Evolutionary conservation across 2,113 vertebrate genomes (phyloP).

Genomic region (Octodon degus): DNA sequence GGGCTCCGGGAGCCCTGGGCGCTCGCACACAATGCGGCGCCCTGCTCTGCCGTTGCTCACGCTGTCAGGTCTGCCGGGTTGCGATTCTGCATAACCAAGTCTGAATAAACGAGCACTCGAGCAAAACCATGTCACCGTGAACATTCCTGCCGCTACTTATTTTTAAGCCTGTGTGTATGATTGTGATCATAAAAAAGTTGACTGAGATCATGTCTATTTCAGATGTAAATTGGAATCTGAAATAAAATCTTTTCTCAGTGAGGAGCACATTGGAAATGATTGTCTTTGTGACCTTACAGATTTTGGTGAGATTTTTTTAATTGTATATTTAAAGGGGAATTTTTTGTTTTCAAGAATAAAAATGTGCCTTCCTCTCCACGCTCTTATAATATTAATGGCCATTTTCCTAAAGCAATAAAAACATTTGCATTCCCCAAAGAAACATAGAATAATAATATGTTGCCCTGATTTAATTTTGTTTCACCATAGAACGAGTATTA

Average conservation of each 20-base stretch:
- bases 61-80: neutral
- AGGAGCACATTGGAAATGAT: conserved; percentile 79
- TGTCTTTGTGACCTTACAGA: conserved; percentile 82
- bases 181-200: conserved; percentile 35
- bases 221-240: conserved; percentile 91
- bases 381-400: conserved; percentile 34
- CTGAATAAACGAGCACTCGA: neutral
- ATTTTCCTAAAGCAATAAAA: conserved; percentile 37
- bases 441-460: conserved; percentile 38
- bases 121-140: neutral
- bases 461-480: conserved; percentile 77
- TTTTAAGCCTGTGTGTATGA: neutral
- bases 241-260: conserved; percentile 87
- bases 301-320: conserved; percentile 83
- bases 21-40: neutral
- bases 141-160: neutral
- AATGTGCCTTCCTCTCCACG: neutral
- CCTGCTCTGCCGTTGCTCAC: neutral
- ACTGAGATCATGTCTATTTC: conserved; percentile 77
- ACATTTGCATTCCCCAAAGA: neutral
- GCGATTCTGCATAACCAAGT: neutral
- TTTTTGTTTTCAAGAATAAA: conserved; percentile 40
- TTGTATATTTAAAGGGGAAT: conserved; percentile 23
- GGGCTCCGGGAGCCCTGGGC: neutral
- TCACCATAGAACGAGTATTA: conserved; percentile 87